These are phyloP conservation scores for Tenualosa thibaudeaui DNA, from an alignment of 2,797 vertebrate species.

Conservation along the genomic window DNA sequence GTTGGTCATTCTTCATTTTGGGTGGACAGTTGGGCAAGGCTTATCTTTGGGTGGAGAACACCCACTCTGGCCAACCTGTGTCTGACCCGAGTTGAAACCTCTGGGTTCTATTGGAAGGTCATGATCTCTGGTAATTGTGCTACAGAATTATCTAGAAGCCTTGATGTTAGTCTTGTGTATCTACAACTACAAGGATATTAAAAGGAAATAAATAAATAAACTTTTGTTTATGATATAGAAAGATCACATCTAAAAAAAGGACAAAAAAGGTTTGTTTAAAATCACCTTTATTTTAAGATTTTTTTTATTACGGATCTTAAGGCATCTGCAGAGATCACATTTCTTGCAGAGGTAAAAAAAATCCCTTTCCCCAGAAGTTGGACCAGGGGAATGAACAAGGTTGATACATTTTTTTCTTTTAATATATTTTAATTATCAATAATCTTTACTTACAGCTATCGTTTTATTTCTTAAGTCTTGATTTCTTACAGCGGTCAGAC, in stretches of 20 bases:
- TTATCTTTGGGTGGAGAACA: too few species aligned
- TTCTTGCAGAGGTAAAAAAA: conserved; percentile 73
- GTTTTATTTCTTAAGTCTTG: conserved; percentile 65
- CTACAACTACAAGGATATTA: too few species aligned
- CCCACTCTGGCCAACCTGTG: too few species aligned
- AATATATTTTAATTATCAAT: conserved; percentile 58
- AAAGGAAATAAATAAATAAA: too few species aligned
- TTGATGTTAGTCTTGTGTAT: background rate
- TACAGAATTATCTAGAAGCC: too few species aligned
- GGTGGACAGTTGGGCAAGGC: too few species aligned
- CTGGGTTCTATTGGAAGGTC: too few species aligned
- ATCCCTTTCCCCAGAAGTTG: conserved; percentile 65
- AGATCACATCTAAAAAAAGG: background rate
- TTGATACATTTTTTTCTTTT: conserved; percentile 52
- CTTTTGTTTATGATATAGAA: too few species aligned
- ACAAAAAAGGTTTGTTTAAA: conserved; percentile 62
- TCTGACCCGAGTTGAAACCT: too few species aligned
- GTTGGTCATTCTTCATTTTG: too few species aligned
- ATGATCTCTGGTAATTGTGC: too few species aligned
- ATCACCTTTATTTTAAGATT: conserved; percentile 73
- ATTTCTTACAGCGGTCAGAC: conserved; percentile 80
- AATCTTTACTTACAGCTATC: conserved; percentile 69
- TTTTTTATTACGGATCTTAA: conserved; percentile 73
- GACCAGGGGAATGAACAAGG: conserved; percentile 60
- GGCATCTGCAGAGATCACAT: conserved; percentile 75